A percentile compares a stretch with the other conserved stretches of the same genome.
These are phyloP conservation scores for Erythrolamprus reginae DNA, from an alignment of 2,113 vertebrate genomes.

Conservation along the genomic window DNA sequence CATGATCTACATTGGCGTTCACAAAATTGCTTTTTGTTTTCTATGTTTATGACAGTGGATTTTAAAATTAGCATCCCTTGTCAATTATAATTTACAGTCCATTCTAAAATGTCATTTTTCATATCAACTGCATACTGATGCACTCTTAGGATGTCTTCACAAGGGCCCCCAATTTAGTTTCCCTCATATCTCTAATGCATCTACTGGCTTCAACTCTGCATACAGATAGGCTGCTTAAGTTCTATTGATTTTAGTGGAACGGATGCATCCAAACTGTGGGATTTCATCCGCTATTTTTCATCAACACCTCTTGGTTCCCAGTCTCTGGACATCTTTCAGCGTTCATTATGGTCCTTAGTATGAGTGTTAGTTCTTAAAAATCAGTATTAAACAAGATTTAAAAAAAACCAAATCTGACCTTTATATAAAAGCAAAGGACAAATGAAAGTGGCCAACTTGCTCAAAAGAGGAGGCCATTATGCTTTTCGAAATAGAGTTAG, in stretches of 20 bases:
- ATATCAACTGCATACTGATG: not conserved
- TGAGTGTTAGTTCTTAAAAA: constrained; percentile 13
- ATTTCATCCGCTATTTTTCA: not conserved
- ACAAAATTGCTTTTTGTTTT: not conserved
- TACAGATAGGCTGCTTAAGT: constrained; percentile 3
- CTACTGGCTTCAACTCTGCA: not conserved
- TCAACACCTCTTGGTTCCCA: constrained; percentile 16
- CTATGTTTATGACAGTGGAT: not conserved
- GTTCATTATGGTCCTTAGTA: constrained; percentile 3
- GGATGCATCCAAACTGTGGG: not conserved
- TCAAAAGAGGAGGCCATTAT: not conserved
- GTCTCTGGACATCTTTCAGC: not conserved
- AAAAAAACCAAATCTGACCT: not conserved
- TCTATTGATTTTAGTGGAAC: constrained; percentile 3
- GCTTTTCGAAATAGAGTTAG: not conserved
- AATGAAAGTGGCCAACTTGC: not conserved
- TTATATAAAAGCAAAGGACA: not conserved
- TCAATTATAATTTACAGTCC: not conserved
- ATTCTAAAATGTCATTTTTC: not conserved
- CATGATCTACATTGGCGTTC: not conserved
- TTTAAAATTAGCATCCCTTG: not conserved
- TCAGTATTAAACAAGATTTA: not conserved
- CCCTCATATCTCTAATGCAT: not conserved
- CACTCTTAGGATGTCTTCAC: not conserved
- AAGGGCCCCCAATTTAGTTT: not conserved